A percentile compares a stretch with the other conserved stretches of the same genome.
Conservation (phyloP, 2,113 vertebrate genomes). For the Chlorodrepanis virens region DNA sequence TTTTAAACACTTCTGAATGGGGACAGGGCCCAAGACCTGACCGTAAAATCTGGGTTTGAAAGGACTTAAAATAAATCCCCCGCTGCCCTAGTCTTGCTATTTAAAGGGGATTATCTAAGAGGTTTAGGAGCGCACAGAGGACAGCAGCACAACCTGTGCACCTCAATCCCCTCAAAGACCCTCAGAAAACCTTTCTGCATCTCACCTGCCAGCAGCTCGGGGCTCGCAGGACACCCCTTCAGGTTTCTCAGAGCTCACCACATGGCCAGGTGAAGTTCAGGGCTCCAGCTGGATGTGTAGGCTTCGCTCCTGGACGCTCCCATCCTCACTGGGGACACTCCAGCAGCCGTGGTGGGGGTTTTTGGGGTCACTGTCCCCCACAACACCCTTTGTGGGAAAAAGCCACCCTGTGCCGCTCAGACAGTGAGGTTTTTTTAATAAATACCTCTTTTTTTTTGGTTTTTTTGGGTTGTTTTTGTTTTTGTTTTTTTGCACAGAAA, state of each 20-base stretch:
- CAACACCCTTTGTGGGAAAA: background rate
- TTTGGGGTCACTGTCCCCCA: background rate
- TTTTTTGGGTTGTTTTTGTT: too few relatives aligned
- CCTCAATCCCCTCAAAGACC: background rate
- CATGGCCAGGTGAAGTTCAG: background rate
- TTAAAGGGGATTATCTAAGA: slow-evolving; percentile 46
- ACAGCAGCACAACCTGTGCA: background rate
- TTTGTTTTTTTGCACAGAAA: slow-evolving; percentile 56
- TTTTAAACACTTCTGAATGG: background rate
- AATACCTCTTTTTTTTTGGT: slow-evolving; percentile 33
- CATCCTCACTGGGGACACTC: background rate
- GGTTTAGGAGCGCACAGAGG: slow-evolving; percentile 16
- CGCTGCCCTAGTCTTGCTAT: slow-evolving; percentile 1
- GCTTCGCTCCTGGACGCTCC: accelerated
- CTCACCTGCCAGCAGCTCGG: accelerated
- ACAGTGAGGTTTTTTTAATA: slow-evolving; percentile 68
- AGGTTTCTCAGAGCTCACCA: background rate
- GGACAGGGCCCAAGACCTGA: slow-evolving; percentile 1
- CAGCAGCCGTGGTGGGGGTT: accelerated
- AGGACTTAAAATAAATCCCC: slow-evolving; percentile 55
- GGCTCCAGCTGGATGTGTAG: accelerated
- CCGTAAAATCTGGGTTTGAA: slow-evolving; percentile 28
- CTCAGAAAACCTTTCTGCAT: background rate
- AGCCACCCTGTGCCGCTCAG: background rate
- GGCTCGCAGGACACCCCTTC: background rate